These are phyloP conservation scores for Forbesichthys papilliferus DNA, from an alignment of 2,113 vertebrate genomes.

Conservation along the genomic window DNA sequence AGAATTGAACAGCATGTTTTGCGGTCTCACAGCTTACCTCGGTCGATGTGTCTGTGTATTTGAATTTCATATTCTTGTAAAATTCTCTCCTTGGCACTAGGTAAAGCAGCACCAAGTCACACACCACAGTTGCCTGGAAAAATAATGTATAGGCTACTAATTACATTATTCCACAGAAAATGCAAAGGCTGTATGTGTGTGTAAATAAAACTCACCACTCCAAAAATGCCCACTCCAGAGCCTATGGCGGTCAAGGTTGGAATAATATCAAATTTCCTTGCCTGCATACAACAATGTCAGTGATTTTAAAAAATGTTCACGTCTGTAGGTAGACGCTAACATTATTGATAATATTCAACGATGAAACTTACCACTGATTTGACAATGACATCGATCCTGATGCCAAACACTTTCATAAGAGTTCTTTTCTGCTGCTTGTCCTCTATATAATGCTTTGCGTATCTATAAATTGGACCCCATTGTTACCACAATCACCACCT, in stretches of 20 bases:
- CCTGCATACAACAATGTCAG: conserved; percentile 68
- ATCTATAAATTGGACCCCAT: conserved; percentile 63
- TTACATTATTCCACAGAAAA: not conserved
- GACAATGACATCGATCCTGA: conserved; percentile 90
- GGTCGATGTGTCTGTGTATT: conserved; percentile 74
- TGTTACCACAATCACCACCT: not conserved
- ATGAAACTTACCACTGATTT: conserved; percentile 81
- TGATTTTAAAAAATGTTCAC: not conserved
- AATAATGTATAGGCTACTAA: not conserved
- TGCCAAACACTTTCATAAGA: conserved; percentile 92
- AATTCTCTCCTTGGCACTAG: conserved; percentile 88
- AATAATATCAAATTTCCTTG: conserved; percentile 95
- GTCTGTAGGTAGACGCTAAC: not conserved
- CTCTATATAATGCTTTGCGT: conserved; percentile 87
- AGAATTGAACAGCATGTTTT: not conserved
- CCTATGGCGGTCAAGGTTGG: conserved; percentile 94
- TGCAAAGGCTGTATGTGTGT: not conserved
- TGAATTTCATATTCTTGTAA: conserved; percentile 97
- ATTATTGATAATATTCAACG: not conserved
- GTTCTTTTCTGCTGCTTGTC: conserved; percentile 75
- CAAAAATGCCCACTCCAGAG: conserved; percentile 97
- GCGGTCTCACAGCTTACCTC: conserved; percentile 52
- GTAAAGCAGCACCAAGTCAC: conserved; percentile 90
- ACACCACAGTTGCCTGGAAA: conserved; percentile 90
- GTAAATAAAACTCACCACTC: conserved; percentile 83